A percentile compares a stretch with the other conserved stretches of the same genome.
These are phyloP conservation scores for Oryzias javanicus DNA, from an alignment of 2,113 vertebrate species.

Conservation along the genomic window DNA sequence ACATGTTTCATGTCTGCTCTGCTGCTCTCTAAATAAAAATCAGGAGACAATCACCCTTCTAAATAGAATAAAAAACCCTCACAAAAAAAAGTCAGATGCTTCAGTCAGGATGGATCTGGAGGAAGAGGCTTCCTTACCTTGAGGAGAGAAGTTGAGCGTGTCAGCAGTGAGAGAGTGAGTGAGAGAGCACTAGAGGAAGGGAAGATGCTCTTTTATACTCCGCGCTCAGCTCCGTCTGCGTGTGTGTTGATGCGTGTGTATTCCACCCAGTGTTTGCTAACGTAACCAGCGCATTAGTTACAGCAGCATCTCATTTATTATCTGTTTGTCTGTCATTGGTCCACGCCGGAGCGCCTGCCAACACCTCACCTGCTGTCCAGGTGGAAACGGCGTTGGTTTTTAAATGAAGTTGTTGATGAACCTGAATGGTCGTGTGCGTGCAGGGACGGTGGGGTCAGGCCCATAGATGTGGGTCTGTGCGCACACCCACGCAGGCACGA, in stretches of 20 bases:
- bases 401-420: neutral
- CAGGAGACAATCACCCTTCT: neutral
- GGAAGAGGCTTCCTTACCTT: slow-evolving; percentile 61
- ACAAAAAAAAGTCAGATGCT: neutral
- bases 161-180: slow-evolving; percentile 53
- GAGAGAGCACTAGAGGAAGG: slow-evolving; percentile 60
- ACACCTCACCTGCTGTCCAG: slow-evolving; percentile 3
- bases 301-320: slow-evolving; percentile 37
- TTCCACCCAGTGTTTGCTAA: slow-evolving; percentile 26
- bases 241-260: slow-evolving; percentile 38
- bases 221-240: slow-evolving; percentile 36
- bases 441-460: slow-evolving; percentile 11
- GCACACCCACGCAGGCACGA: slow-evolving; percentile 28
- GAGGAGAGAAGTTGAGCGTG: slow-evolving; percentile 45
- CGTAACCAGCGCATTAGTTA: slow-evolving; percentile 19
- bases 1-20: slow-evolving; percentile 12
- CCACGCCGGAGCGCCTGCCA: slow-evolving; percentile 6
- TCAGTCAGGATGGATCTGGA: neutral
- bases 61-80: neutral
- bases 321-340: slow-evolving; percentile 47
- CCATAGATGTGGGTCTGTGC: slow-evolving; percentile 31
- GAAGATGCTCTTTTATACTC: slow-evolving; percentile 75
- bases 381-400: neutral
- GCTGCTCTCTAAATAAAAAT: accelerated
- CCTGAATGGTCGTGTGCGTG: slow-evolving; percentile 8